A percentile compares a stretch with the other conserved stretches of the same genome.
These are phyloP conservation scores for Ptycholaimellus sp. DNA, from an alignment of 2,888 invertebrate species.

Conservation along the genomic window DNA sequence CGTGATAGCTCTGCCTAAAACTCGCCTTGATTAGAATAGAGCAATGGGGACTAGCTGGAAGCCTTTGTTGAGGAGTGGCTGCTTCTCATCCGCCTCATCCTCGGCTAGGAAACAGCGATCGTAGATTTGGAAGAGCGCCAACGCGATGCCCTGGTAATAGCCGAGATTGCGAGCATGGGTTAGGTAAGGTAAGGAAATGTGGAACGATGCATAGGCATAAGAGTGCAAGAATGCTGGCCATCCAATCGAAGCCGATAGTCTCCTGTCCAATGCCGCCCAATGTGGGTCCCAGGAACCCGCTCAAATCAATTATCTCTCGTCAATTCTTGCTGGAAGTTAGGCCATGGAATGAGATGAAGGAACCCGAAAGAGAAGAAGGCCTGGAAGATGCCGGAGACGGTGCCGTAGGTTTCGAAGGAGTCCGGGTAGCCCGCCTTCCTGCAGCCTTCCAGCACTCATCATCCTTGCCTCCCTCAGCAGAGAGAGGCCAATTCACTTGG, in stretches of 20 bases:
- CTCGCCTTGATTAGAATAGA: too few species aligned
- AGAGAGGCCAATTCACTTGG: conserved; percentile 37
- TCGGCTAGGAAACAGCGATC: too few species aligned
- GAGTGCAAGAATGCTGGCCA: conserved; percentile 19
- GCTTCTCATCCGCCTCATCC: too few species aligned
- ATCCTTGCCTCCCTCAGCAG: neutral
- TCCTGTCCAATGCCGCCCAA: conserved; percentile 20
- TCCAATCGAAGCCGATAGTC: conserved; percentile 25
- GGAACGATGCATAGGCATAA: conserved; percentile 13
- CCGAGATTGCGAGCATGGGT: too few species aligned
- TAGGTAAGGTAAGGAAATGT: too few species aligned
- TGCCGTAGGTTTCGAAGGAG: conserved; percentile 59
- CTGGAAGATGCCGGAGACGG: conserved; percentile 70
- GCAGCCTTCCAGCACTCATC: conserved; percentile 8
- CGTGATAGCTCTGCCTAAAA: too few species aligned
- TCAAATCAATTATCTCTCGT: neutral
- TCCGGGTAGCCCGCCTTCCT: conserved; percentile 41
- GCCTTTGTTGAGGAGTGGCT: too few species aligned
- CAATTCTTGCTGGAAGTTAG: neutral
- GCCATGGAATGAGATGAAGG: conserved; percentile 5
- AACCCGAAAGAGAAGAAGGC: conserved; percentile 59
- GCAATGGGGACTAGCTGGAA: too few species aligned
- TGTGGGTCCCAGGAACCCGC: conserved; percentile 22
- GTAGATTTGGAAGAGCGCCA: too few species aligned
- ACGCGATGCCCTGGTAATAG: too few species aligned